Conservation (phyloP, 2,888 invertebrate genomes). For the Cephalotes varians region DNA sequence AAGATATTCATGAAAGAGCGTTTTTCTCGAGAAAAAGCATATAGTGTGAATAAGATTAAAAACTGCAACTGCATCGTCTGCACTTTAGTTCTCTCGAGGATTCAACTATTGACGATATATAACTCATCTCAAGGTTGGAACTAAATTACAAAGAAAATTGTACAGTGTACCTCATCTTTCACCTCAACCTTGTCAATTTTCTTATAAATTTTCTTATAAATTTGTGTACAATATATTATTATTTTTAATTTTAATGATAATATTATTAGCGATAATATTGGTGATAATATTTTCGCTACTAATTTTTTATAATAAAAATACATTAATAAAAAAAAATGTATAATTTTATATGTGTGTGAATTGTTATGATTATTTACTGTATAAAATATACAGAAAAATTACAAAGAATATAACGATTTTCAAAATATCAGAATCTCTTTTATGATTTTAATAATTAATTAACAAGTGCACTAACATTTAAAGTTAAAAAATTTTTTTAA, state of each 20-base stretch:
- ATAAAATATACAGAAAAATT: no score
- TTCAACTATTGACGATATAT: neutral
- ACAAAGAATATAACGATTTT: neutral
- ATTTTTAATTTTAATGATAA: neutral
- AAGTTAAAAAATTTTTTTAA: neutral
- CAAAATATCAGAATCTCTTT: neutral
- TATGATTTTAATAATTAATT: slow-evolving; percentile 9
- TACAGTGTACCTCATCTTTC: neutral
- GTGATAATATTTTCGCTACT: no score
- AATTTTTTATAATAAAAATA: neutral
- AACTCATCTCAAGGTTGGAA: neutral
- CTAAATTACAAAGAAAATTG: neutral
- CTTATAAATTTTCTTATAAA: neutral
- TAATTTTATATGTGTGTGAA: no score
- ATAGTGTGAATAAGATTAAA: slow-evolving; percentile 39
- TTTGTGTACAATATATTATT: neutral
- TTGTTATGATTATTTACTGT: no score
- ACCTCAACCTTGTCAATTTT: neutral
- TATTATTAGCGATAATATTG: no score
- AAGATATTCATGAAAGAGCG: slow-evolving; percentile 41
- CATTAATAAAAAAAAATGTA: no score
- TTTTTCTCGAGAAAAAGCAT: neutral
- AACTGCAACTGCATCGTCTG: slow-evolving; percentile 19
- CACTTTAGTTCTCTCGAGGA: slow-evolving; percentile 4
- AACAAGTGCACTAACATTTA: neutral